Evolutionary conservation across 2,888 invertebrate species (phyloP).

Genomic region (Yponomeuta sedellus): DNA sequence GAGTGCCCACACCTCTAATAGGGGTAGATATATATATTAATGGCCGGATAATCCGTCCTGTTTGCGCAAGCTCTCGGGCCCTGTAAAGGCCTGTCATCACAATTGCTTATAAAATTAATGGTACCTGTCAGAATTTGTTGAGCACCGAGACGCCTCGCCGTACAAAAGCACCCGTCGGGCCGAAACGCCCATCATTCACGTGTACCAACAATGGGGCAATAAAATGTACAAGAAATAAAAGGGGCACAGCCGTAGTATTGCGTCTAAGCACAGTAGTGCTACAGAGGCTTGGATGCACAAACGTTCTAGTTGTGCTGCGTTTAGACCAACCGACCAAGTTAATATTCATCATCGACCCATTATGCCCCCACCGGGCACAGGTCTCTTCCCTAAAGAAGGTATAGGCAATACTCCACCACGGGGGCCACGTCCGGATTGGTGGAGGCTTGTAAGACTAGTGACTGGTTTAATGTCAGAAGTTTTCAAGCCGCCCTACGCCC

Average conservation of each 20-base stretch:
- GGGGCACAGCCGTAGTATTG: background rate
- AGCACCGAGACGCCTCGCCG: constrained; percentile 33
- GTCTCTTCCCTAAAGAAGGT: no score
- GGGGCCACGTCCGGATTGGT: no score
- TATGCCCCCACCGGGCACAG: no score
- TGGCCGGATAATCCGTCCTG: constrained; percentile 28
- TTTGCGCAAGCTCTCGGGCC: constrained; percentile 16
- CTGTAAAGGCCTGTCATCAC: constrained; percentile 27
- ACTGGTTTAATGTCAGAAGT: no score
- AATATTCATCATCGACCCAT: no score
- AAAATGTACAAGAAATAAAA: constrained; percentile 44
- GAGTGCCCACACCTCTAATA: background rate
- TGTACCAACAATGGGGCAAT: constrained; percentile 49
- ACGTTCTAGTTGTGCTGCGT: no score
- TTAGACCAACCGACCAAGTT: no score
- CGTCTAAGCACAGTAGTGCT: background rate
- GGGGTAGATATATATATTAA: constrained; percentile 30
- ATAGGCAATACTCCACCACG: no score
- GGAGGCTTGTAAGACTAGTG: no score
- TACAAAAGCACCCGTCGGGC: constrained; percentile 31
- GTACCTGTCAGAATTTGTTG: constrained; percentile 49
- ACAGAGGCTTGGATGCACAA: no score
- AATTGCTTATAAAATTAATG: constrained; percentile 47
- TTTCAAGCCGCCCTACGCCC: no score
- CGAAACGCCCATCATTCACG: constrained; percentile 47